These are phyloP conservation scores for Cephus spinipes DNA, from an alignment of 2,888 invertebrate species.

Conservation along the genomic window DNA sequence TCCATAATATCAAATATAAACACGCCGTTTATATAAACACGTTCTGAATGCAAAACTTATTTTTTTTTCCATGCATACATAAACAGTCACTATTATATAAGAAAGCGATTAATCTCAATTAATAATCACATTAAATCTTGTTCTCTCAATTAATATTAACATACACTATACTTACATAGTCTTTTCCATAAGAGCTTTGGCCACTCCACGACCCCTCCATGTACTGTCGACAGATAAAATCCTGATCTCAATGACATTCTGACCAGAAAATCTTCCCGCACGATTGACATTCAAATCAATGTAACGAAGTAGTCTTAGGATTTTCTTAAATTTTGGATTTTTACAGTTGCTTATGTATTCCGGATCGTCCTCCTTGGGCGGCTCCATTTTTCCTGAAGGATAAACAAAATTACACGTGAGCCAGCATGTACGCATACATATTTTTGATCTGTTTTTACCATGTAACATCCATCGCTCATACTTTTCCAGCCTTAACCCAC, in stretches of 20 bases:
- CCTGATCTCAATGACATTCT: conserved; percentile 72
- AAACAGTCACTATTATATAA: not conserved
- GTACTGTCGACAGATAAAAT: conserved; percentile 76
- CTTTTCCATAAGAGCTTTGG: conserved; percentile 72
- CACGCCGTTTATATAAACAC: not conserved
- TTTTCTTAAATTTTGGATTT: conserved; percentile 75
- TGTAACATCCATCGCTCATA: too few relatives aligned
- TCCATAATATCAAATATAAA: not conserved
- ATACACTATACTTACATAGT: conserved; percentile 71
- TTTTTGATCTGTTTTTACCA: not conserved
- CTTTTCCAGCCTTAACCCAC: too few relatives aligned
- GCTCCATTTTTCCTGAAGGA: conserved; percentile 61
- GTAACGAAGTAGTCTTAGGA: conserved; percentile 71
- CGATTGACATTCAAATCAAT: conserved; percentile 72
- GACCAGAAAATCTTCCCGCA: conserved; percentile 71
- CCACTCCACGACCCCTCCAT: conserved; percentile 77
- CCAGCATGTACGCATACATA: not conserved
- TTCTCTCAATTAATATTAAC: not conserved
- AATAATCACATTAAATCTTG: not conserved
- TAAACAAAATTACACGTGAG: conserved; percentile 10
- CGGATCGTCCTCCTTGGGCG: conserved; percentile 66
- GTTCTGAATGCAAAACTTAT: not conserved
- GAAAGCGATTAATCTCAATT: not conserved
- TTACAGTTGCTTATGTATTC: conserved; percentile 66
- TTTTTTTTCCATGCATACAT: not conserved